Conservation (phyloP, 2,113 vertebrate species). For the Cinclus mexicanus region DNA sequence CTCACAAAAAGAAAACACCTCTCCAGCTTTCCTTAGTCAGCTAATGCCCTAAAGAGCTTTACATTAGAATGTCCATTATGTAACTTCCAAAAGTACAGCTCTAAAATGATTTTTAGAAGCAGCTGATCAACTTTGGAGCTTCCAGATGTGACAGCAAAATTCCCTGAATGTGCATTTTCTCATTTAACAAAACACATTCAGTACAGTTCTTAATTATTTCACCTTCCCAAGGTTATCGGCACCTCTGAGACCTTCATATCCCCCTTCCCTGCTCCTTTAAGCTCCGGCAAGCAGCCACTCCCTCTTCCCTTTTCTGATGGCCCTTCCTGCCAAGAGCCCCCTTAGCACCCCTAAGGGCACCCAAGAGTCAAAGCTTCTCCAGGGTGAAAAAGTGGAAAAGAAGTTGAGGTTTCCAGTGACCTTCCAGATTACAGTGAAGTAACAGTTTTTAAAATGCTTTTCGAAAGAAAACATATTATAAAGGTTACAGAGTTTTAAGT, state of each 20-base stretch:
- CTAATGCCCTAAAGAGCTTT: not conserved
- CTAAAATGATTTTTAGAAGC: not conserved
- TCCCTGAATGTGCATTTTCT: not conserved
- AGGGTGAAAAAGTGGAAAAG: not conserved
- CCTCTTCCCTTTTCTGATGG: not conserved
- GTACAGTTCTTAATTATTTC: not conserved
- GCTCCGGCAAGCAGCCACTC: not conserved
- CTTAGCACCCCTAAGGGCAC: not conserved
- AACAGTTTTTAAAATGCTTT: not conserved
- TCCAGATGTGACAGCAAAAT: not conserved
- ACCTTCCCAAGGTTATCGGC: not conserved
- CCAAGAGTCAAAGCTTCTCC: not conserved
- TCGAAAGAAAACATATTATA: not conserved
- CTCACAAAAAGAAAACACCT: not conserved
- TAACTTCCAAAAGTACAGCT: not conserved
- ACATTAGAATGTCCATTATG: not conserved
- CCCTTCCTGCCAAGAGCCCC: not conserved
- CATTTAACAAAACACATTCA: not conserved
- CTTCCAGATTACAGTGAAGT: not conserved
- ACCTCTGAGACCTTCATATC: not conserved
- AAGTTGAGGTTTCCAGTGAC: not conserved
- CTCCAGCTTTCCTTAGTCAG: not conserved
- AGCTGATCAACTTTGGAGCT: not conserved
- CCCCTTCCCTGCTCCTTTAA: not conserved
- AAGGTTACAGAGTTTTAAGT: not conserved